Base-by-base conservation (phyloP, 2,888 invertebrate species). In the Cerastis rubricosa region DNA sequence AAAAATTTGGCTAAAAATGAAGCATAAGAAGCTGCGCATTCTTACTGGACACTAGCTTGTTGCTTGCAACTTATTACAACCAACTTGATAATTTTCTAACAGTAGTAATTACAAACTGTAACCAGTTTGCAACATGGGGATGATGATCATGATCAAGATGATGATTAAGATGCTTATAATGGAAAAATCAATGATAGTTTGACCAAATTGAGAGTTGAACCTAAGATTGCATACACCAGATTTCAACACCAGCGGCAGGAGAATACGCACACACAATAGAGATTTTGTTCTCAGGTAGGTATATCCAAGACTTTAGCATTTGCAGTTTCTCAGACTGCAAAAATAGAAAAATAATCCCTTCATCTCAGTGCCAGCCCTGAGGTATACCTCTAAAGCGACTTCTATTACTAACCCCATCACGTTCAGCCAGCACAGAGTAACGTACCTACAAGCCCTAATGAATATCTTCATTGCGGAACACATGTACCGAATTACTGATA, bases 401-500 rank as follows among this genome's bases (percentile, higher is more conserved):
- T 29, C 25, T 35, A 67, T 87, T 74, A 67, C 71, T 49, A 88
- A 12, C 8, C 57, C 43, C 51, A 47, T 84, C 87, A 84, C 88
- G 88, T 82, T 64, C 51, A 0, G 54, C 63, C 11, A 17, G 76
- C 77, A 67, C 76, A 76, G 75, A 78, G 67, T 59, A 83, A 51
- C 49, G 43, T 70, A 80, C 84, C 61, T 40, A 86, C 88, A 82
- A 72, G 77, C 76, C 49, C 82, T 88, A 87, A 87, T 87, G 87
- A 86, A 87, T 88, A 86, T 86, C 87, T 87, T 88, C 88, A 87
- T 87, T 72, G 77, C 81, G 68, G 66, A 75, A 84, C 83, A 84
- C 71, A 51, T 84, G 83, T 85, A 74, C 86, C 81, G 74, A 86
- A 88, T 79, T 82, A 84, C 76, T 72, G 71, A 82, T 78, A 74